These are phyloP conservation scores for Petaurus breviceps DNA, from an alignment of 2,113 vertebrate species.

Conservation along the genomic window DNA sequence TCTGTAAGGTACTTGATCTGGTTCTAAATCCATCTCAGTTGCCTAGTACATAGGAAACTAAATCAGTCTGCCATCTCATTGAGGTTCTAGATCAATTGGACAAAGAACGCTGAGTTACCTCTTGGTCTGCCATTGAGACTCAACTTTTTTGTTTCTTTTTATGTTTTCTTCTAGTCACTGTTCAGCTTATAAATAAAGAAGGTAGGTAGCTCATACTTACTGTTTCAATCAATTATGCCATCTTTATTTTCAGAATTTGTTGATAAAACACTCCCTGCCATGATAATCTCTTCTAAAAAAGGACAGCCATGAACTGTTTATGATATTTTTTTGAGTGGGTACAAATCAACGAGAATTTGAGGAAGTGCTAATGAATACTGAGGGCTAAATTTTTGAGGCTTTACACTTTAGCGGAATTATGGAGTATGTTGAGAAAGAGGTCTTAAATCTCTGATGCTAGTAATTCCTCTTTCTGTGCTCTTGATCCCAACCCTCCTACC, in stretches of 20 bases:
- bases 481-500: neutral
- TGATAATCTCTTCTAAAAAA: neutral
- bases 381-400: neutral
- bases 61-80: neutral
- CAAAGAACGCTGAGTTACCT: neutral
- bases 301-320: neutral
- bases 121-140: neutral
- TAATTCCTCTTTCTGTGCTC: neutral
- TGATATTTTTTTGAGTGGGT: conserved; percentile 4
- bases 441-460: neutral
- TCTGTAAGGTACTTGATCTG: neutral
- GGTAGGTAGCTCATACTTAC: neutral
- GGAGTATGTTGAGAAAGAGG: neutral
- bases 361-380: neutral
- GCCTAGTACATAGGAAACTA: neutral
- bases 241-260: conserved; percentile 12
- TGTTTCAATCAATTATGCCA: conserved; percentile 8
- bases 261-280: neutral
- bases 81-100: neutral
- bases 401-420: neutral
- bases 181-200: conserved; percentile 38
- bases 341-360: neutral
- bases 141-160: conserved; percentile 22
- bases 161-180: conserved; percentile 25
- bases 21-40: neutral